Evolutionary conservation across 2,888 invertebrate genomes (phyloP).

Genomic region (Diplazon laetatorius): DNA sequence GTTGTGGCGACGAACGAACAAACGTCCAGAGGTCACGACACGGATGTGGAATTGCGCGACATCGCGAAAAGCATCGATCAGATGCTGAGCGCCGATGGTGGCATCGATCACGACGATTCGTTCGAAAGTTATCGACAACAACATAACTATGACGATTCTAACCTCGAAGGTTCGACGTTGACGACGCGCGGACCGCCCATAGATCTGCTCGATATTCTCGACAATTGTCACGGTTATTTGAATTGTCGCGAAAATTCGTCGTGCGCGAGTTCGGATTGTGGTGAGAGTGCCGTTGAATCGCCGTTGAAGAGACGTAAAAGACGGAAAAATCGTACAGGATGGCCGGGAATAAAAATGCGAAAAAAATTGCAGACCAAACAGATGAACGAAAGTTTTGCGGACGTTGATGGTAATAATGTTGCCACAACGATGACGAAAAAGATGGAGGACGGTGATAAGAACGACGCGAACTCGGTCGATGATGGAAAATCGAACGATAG

Average conservation of each 20-base stretch:
- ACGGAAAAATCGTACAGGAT: conserved; percentile 91
- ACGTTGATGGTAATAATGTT: conserved; percentile 41
- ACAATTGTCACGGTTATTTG: conserved; percentile 77
- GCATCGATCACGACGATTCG: conserved; percentile 83
- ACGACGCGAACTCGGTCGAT: conserved; percentile 61
- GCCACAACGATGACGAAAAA: conserved; percentile 69
- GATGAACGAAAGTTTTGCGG: conserved; percentile 61
- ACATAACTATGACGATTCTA: conserved; percentile 66
- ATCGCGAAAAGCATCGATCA: conserved; percentile 83
- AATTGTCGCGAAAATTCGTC: conserved; percentile 79
- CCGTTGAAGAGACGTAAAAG: conserved; percentile 84
- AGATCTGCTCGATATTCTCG: conserved; percentile 78
- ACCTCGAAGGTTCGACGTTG: conserved; percentile 51
- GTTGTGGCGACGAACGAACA: too few relatives aligned
- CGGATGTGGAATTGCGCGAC: conserved; percentile 77
- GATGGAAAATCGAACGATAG: conserved; percentile 48
- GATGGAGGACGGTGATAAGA: conserved; percentile 63
- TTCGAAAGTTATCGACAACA: too few relatives aligned
- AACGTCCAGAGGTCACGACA: too few relatives aligned
- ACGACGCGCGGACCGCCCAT: conserved; percentile 78
- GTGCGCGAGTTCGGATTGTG: conserved; percentile 80
- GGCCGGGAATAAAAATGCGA: conserved; percentile 85
- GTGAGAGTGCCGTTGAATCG: conserved; percentile 75
- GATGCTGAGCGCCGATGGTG: conserved; percentile 82
- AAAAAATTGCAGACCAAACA: conserved; percentile 73